Base-by-base conservation (phyloP, 2,113 vertebrate genomes). In the Sinocyclocheilus maitianheensis region DNA sequence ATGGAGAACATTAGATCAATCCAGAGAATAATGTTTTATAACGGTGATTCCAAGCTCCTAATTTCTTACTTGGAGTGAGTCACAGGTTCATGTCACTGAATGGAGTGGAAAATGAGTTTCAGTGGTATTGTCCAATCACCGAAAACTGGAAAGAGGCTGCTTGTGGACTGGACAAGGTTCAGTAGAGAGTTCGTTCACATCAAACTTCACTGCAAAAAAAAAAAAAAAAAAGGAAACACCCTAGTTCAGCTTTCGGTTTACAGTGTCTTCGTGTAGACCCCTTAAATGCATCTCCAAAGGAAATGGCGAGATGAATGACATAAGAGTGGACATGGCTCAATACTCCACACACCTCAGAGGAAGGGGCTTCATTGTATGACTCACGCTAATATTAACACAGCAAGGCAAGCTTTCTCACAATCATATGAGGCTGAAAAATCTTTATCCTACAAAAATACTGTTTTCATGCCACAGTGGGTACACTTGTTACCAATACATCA, bases 361-460 rank as follows among this genome's bases (percentile, higher is more conserved):
- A 78, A 76, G 63, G 81, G 84, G 72, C 79, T 88, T 89, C 85
- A 87, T 48, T 71, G 82, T 74, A 86, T 76, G 78, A 89, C 67
- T n/a, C 48, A 84, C 40, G 9, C 75, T 75, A 81, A 30, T 51
- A 80, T 81, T 5, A 77, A 78, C 75, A 89, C 71, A 77, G 48
- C 75, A 67, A 87, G 71, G 71, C 84, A 62, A 82, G 72, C 78
- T 71, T 55, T 77, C 79, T n/a, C 51, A 76, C 30, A 46, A 58
- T 72, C 60, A 48, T 3, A 14, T 72, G 30, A 79, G 82, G 58
- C 77, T 69, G 40, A 58, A 83, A 26, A 53, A 72, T 60, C 67
- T 65, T 81, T 55, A 65, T 75, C 72, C 85, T 90, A 90, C 79
- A 87, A 88, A 90, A 90, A 90, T 90, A 90, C 83, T 46, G 86